Conservation (phyloP, 2,888 invertebrate species). For the Arctia plantaginis region DNA sequence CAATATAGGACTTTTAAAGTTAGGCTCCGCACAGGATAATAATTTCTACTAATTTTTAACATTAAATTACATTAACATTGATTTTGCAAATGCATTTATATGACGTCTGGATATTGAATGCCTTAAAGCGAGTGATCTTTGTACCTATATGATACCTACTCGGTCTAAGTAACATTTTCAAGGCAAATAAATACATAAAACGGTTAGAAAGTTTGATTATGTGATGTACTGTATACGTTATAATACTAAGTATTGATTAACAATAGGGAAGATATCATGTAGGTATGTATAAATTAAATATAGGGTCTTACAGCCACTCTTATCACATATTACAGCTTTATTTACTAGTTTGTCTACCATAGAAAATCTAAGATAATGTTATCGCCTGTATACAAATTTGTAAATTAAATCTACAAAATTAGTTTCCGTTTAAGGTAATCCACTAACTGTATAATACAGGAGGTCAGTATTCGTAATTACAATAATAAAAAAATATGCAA, state of each 20-base stretch:
- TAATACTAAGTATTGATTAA: constrained; percentile 61
- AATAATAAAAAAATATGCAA: constrained; percentile 67
- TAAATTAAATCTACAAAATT: constrained; percentile 79
- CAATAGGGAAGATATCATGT: constrained; percentile 70
- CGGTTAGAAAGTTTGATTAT: constrained; percentile 52
- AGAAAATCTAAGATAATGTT: constrained; percentile 84
- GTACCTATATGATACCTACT: constrained; percentile 81
- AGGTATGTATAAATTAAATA: constrained; percentile 69
- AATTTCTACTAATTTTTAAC: constrained; percentile 61
- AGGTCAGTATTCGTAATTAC: constrained; percentile 67
- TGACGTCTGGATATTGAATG: constrained; percentile 69
- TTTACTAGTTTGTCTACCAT: constrained; percentile 80
- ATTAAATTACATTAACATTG: constrained; percentile 69
- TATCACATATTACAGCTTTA: constrained; percentile 84
- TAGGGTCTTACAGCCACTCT: constrained; percentile 84
- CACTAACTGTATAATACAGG: constrained; percentile 67
- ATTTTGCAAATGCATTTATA: constrained; percentile 74
- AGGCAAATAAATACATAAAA: constrained; percentile 63
- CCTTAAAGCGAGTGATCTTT: constrained; percentile 68
- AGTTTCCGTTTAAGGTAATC: constrained; percentile 65
- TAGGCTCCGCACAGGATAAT: constrained; percentile 72
- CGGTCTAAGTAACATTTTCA: constrained; percentile 62
- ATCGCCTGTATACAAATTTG: constrained; percentile 79
- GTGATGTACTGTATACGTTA: constrained; percentile 53
- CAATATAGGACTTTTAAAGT: constrained; percentile 75